Base-by-base conservation (phyloP, 1,140 invertebrate species). In the Rhagoletis pomonella region DNA sequence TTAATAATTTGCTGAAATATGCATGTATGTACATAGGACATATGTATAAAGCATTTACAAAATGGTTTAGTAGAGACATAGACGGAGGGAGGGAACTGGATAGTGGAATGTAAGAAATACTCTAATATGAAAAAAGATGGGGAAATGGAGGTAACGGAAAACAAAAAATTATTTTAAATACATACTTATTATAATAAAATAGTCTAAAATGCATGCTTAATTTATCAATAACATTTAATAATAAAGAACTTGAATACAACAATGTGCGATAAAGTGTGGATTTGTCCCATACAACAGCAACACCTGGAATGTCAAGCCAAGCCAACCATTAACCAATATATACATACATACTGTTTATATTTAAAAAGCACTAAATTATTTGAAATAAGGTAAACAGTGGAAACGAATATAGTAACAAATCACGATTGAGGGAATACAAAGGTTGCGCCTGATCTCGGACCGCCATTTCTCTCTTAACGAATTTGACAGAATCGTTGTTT, bases 311-410 rank as follows among this genome's bases (percentile, higher is more conserved):
- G 42, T 77, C 47, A 55, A 81, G 73, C 47, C 73, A 81, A 81
- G 73, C 73, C 73, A 81, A 81, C 73, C 73, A 81, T 47, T 81
- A 55, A 55, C 73, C 73, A 81, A 55, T 50, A 55, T 55, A 47
- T 9, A 81, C 9, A 17, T 81, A 62, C 17, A 12, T 62, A 62
- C 50, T 55, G 29, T 29, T 29, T 55, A 55, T 55, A 10, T 7
- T 7, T 55, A 55, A 55, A 55, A 55, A 10, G 50, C 10, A 7
- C 50, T 55, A 1, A 55, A 55, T 55, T 88, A 29, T 29, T 29
- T 29, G 88, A 86, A 88, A 85, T 86, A 87, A 90, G 81, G 89
- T 65, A 89, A 55, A 67, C 29, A 29, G 29, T 29, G 29, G 29
- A 29, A 29, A 29, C 29, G 29, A 29, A 29, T 29, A 29, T 69